phyloP scores from a whole-genome alignment of 2,797 vertebrate species.

The Melanotaenia trifasciata region DNA sequence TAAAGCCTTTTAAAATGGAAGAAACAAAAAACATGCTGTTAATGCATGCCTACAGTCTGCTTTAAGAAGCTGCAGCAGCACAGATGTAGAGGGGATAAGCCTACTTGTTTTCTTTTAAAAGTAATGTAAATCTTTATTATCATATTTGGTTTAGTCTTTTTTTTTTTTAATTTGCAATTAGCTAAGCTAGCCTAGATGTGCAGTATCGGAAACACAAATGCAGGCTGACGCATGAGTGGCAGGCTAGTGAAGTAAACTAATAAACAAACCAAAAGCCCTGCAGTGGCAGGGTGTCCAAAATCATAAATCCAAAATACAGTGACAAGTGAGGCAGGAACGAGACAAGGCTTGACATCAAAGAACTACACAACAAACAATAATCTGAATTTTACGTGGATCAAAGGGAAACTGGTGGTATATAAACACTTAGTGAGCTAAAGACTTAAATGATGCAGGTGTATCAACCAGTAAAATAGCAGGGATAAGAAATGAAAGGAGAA shows the following conservation, averaged over 20 bases:
- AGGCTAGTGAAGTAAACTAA: background rate
- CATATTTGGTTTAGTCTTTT: background rate
- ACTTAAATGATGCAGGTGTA: no score
- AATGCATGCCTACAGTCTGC: constrained; percentile 27
- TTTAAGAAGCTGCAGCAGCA: constrained; percentile 36
- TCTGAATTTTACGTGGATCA: background rate
- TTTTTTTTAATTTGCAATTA: background rate
- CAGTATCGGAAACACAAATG: background rate
- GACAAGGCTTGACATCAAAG: background rate
- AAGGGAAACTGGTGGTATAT: background rate
- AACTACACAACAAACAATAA: background rate
- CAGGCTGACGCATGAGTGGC: background rate
- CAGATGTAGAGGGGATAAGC: constrained; percentile 44
- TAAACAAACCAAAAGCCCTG: background rate
- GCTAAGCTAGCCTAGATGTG: background rate
- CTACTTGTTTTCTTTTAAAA: background rate
- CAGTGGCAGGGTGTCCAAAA: background rate
- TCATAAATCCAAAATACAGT: background rate
- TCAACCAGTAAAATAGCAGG: background rate
- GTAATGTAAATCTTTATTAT: constrained; percentile 36
- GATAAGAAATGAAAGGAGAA: background rate
- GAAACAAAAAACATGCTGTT: constrained; percentile 16
- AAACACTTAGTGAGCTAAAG: background rate
- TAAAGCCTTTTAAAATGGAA: constrained; percentile 15
- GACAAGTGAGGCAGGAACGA: background rate